phyloP scores from a whole-genome alignment of 2,888 invertebrate genomes.

The Cephus rjabovi region DNA sequence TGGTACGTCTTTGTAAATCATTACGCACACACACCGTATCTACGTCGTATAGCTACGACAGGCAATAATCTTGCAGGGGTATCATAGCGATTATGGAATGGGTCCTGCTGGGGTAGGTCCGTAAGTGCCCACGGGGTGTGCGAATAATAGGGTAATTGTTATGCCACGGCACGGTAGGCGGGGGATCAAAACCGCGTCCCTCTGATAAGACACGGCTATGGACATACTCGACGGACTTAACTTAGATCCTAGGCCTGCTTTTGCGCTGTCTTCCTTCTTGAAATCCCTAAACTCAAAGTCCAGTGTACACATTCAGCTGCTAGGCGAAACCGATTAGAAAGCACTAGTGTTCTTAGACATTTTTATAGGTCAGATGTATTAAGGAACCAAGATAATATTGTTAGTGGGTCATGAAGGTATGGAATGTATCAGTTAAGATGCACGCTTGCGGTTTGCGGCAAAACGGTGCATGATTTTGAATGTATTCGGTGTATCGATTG shows the following conservation, averaged over 20 bases:
- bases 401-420: neutral
- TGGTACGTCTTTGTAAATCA: neutral
- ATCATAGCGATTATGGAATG: neutral
- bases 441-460: too few species aligned
- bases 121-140: constrained; percentile 29
- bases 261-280: neutral
- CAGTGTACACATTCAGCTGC: neutral
- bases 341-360: neutral
- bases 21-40: neutral
- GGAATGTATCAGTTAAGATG: too few species aligned
- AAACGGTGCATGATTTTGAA: too few species aligned
- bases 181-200: constrained; percentile 62
- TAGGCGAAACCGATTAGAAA: neutral
- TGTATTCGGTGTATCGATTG: too few species aligned
- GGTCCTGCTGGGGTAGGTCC: constrained; percentile 25
- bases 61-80: neutral
- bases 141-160: constrained; percentile 65
- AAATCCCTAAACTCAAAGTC: neutral
- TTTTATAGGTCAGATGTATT: neutral
- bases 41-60: neutral
- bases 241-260: constrained; percentile 26
- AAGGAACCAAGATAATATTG: neutral
- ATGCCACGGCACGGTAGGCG: constrained; percentile 62
- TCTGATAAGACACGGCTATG: constrained; percentile 64
- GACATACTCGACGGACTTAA: constrained; percentile 63